These are phyloP conservation scores for Dinoponera quadriceps DNA, from an alignment of 1,140 invertebrate species.

Conservation along the genomic window DNA sequence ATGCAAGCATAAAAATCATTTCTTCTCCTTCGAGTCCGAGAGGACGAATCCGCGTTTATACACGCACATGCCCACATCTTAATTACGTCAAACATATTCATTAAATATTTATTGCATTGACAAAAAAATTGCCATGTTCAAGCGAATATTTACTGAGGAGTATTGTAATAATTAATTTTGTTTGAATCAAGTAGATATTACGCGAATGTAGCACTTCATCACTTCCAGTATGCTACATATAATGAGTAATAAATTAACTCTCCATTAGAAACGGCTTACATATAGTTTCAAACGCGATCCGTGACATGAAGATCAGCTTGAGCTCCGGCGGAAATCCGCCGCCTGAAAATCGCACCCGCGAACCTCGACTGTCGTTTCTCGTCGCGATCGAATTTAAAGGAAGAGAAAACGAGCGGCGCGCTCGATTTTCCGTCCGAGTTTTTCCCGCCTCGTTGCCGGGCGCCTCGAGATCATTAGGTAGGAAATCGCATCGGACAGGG, in stretches of 20 bases:
- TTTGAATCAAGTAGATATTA: too few species aligned
- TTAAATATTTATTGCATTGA: too few species aligned
- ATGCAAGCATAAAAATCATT: background rate
- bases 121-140: too few species aligned
- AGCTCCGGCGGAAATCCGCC: constrained; percentile 10
- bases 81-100: background rate
- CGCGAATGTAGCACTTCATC: too few species aligned
- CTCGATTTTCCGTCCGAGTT: constrained; percentile 26
- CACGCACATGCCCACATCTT: background rate
- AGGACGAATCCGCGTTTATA: background rate
- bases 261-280: background rate
- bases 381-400: constrained; percentile 51
- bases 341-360: constrained; percentile 27
- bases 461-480: constrained; percentile 58
- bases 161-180: too few species aligned
- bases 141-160: too few species aligned
- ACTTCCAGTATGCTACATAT: too few species aligned
- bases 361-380: constrained; percentile 7
- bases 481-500: constrained; percentile 49
- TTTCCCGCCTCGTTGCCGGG: constrained; percentile 42
- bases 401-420: constrained; percentile 25
- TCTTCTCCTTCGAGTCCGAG: background rate
- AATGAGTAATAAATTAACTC: too few species aligned
- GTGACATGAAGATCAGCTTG: background rate
- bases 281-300: background rate